Conservation (phyloP, 2,888 invertebrate species). For the Strigamia maritima region DNA sequence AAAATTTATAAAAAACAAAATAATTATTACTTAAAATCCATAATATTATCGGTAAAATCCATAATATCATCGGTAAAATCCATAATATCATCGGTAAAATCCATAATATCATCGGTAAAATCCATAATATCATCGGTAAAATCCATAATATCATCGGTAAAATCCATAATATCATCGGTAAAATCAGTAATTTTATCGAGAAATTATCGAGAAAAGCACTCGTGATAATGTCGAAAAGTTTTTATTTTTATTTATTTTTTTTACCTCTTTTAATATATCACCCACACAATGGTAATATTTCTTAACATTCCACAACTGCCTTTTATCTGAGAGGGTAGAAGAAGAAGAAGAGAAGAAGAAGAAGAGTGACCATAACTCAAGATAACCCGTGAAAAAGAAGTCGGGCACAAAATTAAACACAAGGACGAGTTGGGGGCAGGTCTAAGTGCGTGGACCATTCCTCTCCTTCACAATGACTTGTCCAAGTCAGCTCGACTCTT, state of each 20-base stretch:
- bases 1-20: too few species aligned
- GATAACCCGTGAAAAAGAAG: constrained; percentile 21
- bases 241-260: neutral
- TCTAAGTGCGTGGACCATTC: constrained; percentile 22
- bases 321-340: neutral
- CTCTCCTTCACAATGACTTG: constrained; percentile 23
- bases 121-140: too few species aligned
- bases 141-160: too few species aligned
- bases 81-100: too few species aligned
- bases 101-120: too few species aligned
- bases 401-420: constrained; percentile 12
- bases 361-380: constrained; percentile 17
- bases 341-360: neutral
- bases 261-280: neutral
- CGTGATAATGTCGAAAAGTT: neutral
- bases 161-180: too few species aligned
- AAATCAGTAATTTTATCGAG: too few species aligned
- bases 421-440: constrained; percentile 8
- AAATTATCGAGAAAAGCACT: too few species aligned
- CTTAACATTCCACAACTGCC: neutral
- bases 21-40: too few species aligned
- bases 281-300: neutral
- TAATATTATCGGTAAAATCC: too few species aligned
- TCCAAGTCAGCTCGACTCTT: constrained; percentile 18
- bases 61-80: too few species aligned